Evolutionary conservation across 2,797 vertebrate species (phyloP).

Genomic region (Propithecus deckenii): DNA sequence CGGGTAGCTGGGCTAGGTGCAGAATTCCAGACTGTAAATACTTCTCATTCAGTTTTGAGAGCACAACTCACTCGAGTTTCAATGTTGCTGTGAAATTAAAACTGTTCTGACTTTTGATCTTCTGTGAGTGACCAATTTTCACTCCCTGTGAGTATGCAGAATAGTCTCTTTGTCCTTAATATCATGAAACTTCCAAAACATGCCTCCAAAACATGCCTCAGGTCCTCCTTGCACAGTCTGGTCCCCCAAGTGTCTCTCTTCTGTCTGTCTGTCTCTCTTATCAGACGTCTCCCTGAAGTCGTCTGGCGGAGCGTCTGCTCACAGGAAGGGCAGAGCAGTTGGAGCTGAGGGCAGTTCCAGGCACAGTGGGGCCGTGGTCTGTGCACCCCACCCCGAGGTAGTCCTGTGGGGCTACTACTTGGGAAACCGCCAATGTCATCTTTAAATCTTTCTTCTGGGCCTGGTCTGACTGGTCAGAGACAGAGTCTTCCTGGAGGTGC

Average conservation of each 20-base stretch:
- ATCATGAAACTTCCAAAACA: no score
- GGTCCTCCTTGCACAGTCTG: neutral
- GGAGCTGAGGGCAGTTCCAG: neutral
- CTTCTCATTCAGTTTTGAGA: neutral
- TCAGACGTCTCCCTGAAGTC: neutral
- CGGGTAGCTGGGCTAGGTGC: neutral
- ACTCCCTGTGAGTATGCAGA: neutral
- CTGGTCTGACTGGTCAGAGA: neutral
- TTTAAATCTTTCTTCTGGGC: neutral
- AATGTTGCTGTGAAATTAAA: neutral
- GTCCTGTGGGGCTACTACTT: neutral
- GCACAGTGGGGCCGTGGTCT: neutral
- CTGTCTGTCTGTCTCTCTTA: neutral
- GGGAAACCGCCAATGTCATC: neutral
- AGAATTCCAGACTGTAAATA: no score
- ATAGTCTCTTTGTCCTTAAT: neutral
- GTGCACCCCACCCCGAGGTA: neutral
- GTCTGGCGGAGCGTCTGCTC: neutral
- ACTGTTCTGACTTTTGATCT: neutral
- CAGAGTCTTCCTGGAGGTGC: neutral
- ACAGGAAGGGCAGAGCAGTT: neutral
- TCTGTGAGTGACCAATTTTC: neutral
- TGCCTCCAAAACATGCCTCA: rapidly evolving
- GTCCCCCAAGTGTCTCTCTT: neutral
- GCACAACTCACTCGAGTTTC: neutral